phyloP scores from a whole-genome alignment of 1,140 invertebrate genomes.

The Orius insidiosus region DNA sequence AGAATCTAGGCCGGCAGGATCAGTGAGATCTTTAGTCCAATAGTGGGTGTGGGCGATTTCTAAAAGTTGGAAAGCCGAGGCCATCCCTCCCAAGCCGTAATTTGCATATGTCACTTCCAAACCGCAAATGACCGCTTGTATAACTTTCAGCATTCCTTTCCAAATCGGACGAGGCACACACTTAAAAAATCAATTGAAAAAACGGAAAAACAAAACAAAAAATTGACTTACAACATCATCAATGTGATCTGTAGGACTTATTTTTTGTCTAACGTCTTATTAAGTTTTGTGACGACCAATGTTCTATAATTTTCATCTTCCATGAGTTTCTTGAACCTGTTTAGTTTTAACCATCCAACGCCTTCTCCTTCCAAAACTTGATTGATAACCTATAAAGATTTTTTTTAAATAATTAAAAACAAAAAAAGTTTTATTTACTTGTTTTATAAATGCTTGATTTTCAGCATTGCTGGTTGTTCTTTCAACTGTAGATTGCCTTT shows the following conservation, averaged over 20 bases:
- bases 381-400: slow-evolving; percentile 52
- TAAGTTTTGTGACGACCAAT: slow-evolving; percentile 86
- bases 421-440: slow-evolving; percentile 30
- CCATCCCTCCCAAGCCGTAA: slow-evolving; percentile 91
- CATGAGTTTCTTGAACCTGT: slow-evolving; percentile 89
- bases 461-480: slow-evolving; percentile 58
- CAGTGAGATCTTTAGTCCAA: slow-evolving; percentile 73
- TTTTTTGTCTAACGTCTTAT: slow-evolving; percentile 80
- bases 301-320: slow-evolving; percentile 98
- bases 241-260: slow-evolving; percentile 88
- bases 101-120: slow-evolving; percentile 84
- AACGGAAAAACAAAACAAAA: not conserved
- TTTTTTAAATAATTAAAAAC: slow-evolving; percentile 6
- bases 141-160: slow-evolving; percentile 90
- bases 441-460: slow-evolving; percentile 74
- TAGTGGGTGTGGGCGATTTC: slow-evolving; percentile 98
- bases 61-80: slow-evolving; percentile 86
- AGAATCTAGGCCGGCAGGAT: slow-evolving; percentile 31
- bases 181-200: slow-evolving; percentile 30
- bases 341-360: slow-evolving; percentile 90
- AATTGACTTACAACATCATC: slow-evolving; percentile 78
- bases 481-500: slow-evolving; percentile 44
- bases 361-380: slow-evolving; percentile 90
- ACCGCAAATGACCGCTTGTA: slow-evolving; percentile 76
- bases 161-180: slow-evolving; percentile 75